phyloP scores from a whole-genome alignment of 2,113 vertebrate species.

The Dipodomys merriami region DNA sequence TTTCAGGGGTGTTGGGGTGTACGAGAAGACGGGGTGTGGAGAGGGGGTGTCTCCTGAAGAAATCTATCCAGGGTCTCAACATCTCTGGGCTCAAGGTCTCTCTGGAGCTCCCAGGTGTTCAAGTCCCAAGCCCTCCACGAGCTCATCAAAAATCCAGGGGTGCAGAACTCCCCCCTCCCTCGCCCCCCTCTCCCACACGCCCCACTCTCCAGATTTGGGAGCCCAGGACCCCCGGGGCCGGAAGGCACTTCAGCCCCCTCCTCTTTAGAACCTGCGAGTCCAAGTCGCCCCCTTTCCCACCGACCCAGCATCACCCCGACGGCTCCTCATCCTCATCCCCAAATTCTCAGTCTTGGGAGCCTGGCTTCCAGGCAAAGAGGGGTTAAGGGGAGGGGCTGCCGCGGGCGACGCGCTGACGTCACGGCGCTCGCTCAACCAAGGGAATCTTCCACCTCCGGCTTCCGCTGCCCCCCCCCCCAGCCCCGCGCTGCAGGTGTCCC shows the following conservation, averaged over 20 bases:
- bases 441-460: conserved; percentile 75
- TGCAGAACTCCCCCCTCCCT: neutral
- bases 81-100: neutral
- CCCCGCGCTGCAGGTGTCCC: conserved; percentile 52
- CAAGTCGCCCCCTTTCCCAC: neutral
- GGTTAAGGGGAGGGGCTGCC: conserved; percentile 45
- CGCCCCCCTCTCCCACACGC: too few relatives aligned
- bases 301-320: neutral
- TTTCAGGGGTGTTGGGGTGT: neutral
- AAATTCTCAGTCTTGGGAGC: neutral
- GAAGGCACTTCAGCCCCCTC: neutral
- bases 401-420: neutral
- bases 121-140: neutral
- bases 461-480: neutral
- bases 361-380: neutral
- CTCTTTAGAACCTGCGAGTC: neutral
- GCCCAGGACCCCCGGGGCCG: neutral
- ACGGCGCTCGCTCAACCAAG: conserved; percentile 59
- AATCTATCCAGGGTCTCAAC: neutral
- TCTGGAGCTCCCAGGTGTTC: neutral
- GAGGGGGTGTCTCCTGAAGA: neutral
- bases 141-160: neutral
- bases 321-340: too few relatives aligned
- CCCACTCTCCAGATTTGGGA: neutral
- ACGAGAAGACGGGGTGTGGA: too few relatives aligned